Evolutionary conservation across 2,888 invertebrate species (phyloP).

Genomic region (Oxytorus armatus): DNA sequence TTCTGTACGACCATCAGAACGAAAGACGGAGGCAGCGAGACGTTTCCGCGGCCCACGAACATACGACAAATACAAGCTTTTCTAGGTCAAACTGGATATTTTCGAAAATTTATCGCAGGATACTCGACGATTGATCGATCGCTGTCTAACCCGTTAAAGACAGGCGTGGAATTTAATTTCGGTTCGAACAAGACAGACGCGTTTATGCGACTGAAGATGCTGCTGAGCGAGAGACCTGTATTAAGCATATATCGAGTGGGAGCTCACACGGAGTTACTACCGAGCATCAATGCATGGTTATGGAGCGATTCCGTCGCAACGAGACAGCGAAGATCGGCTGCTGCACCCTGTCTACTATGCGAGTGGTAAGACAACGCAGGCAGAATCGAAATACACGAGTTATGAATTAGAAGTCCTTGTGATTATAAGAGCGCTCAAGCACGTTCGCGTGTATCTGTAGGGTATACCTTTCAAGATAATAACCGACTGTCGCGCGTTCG

Average conservation of each 20-base stretch:
- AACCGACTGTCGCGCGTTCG: no score
- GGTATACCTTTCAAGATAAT: constrained; percentile 50
- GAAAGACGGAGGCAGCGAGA: constrained; percentile 60
- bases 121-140: constrained; percentile 53
- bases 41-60: constrained; percentile 48
- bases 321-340: no score
- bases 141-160: constrained; percentile 14
- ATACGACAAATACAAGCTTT: constrained; percentile 37
- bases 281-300: constrained; percentile 32
- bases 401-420: no score
- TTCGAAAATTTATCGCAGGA: constrained; percentile 45
- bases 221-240: constrained; percentile 8
- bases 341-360: no score
- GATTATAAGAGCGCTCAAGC: constrained; percentile 43
- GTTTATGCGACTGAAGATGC: constrained; percentile 8
- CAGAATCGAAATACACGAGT: constrained; percentile 43
- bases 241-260: constrained; percentile 52
- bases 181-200: neutral
- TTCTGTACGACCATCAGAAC: constrained; percentile 45
- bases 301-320: constrained; percentile 49
- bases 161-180: neutral
- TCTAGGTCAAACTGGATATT: constrained; percentile 50
- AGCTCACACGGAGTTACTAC: constrained; percentile 56
- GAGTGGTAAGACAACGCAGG: constrained; percentile 45
- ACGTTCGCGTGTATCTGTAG: constrained; percentile 51